Evolutionary conservation across 1,140 invertebrate genomes (phyloP).

Genomic region (Acarapis woodi): DNA sequence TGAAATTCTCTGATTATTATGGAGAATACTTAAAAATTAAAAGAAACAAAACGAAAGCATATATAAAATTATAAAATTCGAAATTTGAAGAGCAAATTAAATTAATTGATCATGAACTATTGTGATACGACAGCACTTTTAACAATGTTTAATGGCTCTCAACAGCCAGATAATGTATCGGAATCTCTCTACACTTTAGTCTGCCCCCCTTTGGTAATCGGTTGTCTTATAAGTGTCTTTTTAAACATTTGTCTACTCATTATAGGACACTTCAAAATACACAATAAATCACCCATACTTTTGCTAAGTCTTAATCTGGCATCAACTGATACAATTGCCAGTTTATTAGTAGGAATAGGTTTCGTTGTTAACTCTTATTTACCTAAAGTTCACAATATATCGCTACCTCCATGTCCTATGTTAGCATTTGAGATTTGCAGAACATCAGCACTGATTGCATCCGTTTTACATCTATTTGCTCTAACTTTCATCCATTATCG

Average conservation of each 20-base stretch:
- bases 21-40: too few species aligned
- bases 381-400: slow-evolving; percentile 12
- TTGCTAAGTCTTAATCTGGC: slow-evolving; percentile 28
- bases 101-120: not conserved
- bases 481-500: slow-evolving; percentile 36
- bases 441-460: slow-evolving; percentile 25
- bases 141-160: not conserved
- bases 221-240: slow-evolving; percentile 1
- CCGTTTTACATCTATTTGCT: slow-evolving; percentile 29
- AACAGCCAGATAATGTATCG: not conserved
- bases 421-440: slow-evolving; percentile 23
- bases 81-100: too few species aligned
- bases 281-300: slow-evolving; percentile 18
- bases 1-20: too few species aligned
- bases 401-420: slow-evolving; percentile 15
- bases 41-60: too few species aligned
- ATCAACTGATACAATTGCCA: slow-evolving; percentile 25
- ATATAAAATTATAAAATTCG: too few species aligned
- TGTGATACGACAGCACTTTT: not conserved
- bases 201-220: not conserved
- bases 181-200: not conserved
- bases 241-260: slow-evolving; percentile 2
- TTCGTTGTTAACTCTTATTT: slow-evolving; percentile 26
- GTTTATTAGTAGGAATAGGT: slow-evolving; percentile 21
- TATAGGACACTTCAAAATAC: not conserved